phyloP scores from a whole-genome alignment of 2,888 invertebrate species.

The Platypus cylindrus region DNA sequence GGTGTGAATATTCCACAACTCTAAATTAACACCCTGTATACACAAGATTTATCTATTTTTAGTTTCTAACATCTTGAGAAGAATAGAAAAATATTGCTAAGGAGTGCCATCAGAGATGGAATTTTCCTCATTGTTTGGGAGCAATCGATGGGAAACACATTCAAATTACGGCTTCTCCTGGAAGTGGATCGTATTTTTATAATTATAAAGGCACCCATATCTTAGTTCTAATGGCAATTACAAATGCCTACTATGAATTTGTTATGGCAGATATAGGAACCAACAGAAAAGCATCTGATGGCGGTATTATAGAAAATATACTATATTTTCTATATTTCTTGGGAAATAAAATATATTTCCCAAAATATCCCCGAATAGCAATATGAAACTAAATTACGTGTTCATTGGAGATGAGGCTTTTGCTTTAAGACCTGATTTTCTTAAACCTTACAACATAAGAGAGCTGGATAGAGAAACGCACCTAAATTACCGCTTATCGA shows the following conservation, averaged over 20 bases:
- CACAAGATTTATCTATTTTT: too few species aligned
- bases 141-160: slow-evolving; percentile 22
- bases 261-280: slow-evolving; percentile 17
- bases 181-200: slow-evolving; percentile 20
- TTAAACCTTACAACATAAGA: slow-evolving; percentile 14
- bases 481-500: slow-evolving; percentile 19
- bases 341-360: slow-evolving; percentile 10
- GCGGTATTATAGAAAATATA: slow-evolving; percentile 18
- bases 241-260: slow-evolving; percentile 19
- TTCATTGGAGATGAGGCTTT: slow-evolving; percentile 21
- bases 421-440: slow-evolving; percentile 13
- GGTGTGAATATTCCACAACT: too few species aligned
- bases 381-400: slow-evolving; percentile 11
- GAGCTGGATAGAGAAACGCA: slow-evolving; percentile 7
- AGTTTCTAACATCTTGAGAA: slow-evolving; percentile 14
- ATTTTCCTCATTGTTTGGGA: slow-evolving; percentile 20
- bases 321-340: slow-evolving; percentile 17
- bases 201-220: slow-evolving; percentile 21
- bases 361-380: slow-evolving; percentile 7
- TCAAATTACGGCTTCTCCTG: slow-evolving; percentile 16
- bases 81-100: slow-evolving; percentile 17
- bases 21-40: too few species aligned
- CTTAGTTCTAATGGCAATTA: slow-evolving; percentile 17
- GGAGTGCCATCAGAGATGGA: slow-evolving; percentile 17
- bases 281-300: slow-evolving; percentile 20